phyloP scores from a whole-genome alignment of 1,140 invertebrate genomes.

The Bombus balteatus region DNA sequence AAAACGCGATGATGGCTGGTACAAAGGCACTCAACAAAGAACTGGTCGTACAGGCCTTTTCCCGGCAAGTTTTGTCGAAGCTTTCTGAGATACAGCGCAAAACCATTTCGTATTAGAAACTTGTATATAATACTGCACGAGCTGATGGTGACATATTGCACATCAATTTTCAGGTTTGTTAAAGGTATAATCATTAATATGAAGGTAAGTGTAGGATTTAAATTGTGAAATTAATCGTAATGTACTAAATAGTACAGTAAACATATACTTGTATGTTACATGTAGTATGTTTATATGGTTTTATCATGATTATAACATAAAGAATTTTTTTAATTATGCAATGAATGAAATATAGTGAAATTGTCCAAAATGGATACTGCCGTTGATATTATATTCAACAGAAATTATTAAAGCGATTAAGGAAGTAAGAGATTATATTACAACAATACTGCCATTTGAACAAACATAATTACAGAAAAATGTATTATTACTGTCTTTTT shows the following conservation, averaged over 20 bases:
- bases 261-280: slow-evolving; percentile 12
- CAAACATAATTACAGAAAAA: slow-evolving; percentile 1
- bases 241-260: slow-evolving; percentile 10
- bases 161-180: slow-evolving; percentile 16
- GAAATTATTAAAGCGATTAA: slow-evolving; percentile 43
- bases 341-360: slow-evolving; percentile 16
- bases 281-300: background rate
- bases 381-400: slow-evolving; percentile 38
- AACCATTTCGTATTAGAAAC: slow-evolving; percentile 79
- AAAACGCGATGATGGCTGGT: slow-evolving; percentile 97
- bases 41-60: slow-evolving; percentile 96
- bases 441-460: slow-evolving; percentile 67
- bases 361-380: slow-evolving; percentile 60
- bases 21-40: slow-evolving; percentile 94
- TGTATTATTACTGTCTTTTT: slow-evolving; percentile 10
- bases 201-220: slow-evolving; percentile 32
- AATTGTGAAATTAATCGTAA: slow-evolving; percentile 7
- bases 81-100: slow-evolving; percentile 83
- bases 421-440: slow-evolving; percentile 47
- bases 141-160: background rate
- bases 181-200: background rate
- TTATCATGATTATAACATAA: background rate
- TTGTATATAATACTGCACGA: slow-evolving; percentile 76
- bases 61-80: slow-evolving; percentile 96
- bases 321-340: slow-evolving; percentile 21